These are phyloP conservation scores for Trissolcus brochymenae DNA, from an alignment of 2,888 invertebrate species.

Conservation along the genomic window DNA sequence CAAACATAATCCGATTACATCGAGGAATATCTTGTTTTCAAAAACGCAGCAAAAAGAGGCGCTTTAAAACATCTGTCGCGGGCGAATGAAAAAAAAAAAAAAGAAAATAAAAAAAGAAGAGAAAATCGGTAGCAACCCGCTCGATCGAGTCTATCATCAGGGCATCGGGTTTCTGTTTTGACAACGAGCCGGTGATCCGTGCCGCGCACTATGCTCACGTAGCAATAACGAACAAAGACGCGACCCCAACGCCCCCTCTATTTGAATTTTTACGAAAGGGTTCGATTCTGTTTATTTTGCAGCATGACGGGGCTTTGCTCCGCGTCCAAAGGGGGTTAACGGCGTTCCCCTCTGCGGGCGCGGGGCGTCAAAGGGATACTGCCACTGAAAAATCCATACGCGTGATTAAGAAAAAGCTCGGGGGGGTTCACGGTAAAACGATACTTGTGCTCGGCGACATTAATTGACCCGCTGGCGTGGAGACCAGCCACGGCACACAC, in stretches of 20 bases:
- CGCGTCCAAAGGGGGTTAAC: constrained; percentile 54
- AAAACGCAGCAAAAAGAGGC: constrained; percentile 35
- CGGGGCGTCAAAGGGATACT: constrained; percentile 55
- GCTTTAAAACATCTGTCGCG: constrained; percentile 59
- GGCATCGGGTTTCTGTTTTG: constrained; percentile 75
- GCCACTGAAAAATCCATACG: constrained; percentile 62
- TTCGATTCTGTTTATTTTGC: constrained; percentile 73
- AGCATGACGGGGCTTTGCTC: constrained; percentile 57
- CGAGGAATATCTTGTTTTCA: constrained; percentile 48
- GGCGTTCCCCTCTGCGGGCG: constrained; percentile 35
- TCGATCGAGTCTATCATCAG: constrained; percentile 46
- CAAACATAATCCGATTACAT: constrained; percentile 59
- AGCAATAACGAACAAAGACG: constrained; percentile 63
- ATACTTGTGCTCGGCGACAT: constrained; percentile 66
- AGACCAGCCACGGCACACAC: constrained; percentile 39
- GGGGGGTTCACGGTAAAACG: constrained; percentile 61
- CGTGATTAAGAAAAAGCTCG: constrained; percentile 58
- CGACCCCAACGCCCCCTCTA: constrained; percentile 55
- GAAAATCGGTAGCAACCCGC: constrained; percentile 36
- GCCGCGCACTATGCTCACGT: constrained; percentile 47
- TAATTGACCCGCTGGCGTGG: constrained; percentile 61
- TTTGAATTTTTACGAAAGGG: constrained; percentile 71
- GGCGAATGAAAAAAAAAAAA: constrained; percentile 58
- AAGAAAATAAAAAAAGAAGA: constrained; percentile 59
- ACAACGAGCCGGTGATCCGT: constrained; percentile 73